phyloP scores from a whole-genome alignment of 2,797 vertebrate genomes.

The Dendrocincla tyrannina region DNA sequence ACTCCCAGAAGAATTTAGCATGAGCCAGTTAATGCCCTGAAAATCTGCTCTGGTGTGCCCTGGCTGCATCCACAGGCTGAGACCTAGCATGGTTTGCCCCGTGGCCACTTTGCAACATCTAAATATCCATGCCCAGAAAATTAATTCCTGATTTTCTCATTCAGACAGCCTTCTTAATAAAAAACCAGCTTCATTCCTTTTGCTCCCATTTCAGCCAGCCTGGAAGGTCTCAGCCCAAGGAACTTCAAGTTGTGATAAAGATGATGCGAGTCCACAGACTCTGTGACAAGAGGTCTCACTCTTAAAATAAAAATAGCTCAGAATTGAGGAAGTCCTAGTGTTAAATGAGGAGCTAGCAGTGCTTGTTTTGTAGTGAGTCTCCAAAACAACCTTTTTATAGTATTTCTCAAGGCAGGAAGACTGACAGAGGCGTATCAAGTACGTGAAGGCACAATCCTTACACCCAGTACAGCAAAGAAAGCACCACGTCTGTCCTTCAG shows the following conservation, averaged over 20 bases:
- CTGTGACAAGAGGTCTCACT: not conserved
- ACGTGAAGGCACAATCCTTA: fast-evolving
- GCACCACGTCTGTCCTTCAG: not conserved
- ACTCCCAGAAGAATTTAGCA: not conserved
- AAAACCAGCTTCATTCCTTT: not conserved
- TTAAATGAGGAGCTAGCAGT: not conserved
- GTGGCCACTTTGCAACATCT: not conserved
- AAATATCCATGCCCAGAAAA: not conserved
- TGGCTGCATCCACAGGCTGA: not conserved
- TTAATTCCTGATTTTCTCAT: not conserved
- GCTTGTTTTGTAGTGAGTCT: not conserved
- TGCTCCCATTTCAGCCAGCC: not conserved
- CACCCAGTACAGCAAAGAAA: not conserved
- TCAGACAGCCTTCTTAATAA: not conserved
- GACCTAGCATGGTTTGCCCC: not conserved
- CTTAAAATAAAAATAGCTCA: not conserved
- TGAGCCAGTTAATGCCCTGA: not conserved
- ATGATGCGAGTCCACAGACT: not conserved
- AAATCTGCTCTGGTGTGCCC: not conserved
- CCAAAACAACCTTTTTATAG: not conserved
- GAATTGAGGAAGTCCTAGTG: not conserved
- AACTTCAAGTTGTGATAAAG: not conserved
- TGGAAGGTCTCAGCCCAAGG: not conserved
- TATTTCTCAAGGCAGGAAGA: not conserved
- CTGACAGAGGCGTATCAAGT: not conserved